These are phyloP conservation scores for Eupeodes luniger DNA, from an alignment of 2,888 invertebrate genomes.

Conservation along the genomic window DNA sequence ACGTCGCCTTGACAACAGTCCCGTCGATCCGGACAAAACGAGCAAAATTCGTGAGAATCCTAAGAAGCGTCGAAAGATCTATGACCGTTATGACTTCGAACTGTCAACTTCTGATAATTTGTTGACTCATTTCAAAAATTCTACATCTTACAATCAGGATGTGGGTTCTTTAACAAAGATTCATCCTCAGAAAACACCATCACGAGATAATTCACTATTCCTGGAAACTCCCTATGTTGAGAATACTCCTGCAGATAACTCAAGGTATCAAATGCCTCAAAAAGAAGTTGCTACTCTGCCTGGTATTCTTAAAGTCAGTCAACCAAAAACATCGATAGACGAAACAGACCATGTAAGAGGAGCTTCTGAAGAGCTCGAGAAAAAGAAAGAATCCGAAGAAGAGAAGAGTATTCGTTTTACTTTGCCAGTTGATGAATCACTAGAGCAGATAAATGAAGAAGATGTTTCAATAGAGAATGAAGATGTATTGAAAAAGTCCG, in stretches of 20 bases:
- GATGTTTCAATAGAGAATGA: conserved; percentile 37
- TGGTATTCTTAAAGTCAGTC: conserved; percentile 65
- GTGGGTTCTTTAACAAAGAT: conserved; percentile 2
- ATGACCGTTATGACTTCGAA: conserved; percentile 54
- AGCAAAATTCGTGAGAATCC: conserved; percentile 66
- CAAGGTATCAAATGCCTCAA: conserved; percentile 27
- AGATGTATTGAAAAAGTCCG: conserved; percentile 35
- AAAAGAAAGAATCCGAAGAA: conserved; percentile 71
- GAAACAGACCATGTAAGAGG: conserved; percentile 3
- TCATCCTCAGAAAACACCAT: conserved; percentile 22
- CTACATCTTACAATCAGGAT: conserved; percentile 23
- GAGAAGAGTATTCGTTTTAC: conserved; percentile 78
- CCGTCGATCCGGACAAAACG: conserved; percentile 21
- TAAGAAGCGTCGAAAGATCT: conserved; percentile 70
- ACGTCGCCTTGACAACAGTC: conserved; percentile 76
- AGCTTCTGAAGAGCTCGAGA: conserved; percentile 34
- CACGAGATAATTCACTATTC: conserved; percentile 1
- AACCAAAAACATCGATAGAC: conserved; percentile 19
- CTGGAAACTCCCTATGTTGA: conserved; percentile 67
- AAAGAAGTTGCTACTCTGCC: conserved; percentile 70
- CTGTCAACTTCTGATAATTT: conserved; percentile 38
- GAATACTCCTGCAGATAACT: conserved; percentile 57
- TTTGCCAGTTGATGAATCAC: conserved; percentile 72
- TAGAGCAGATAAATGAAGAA: conserved; percentile 30
- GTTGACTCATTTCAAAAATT: conserved; percentile 42